A percentile compares a stretch with the other conserved stretches of the same genome.
These are phyloP conservation scores for Laspeyria flexula DNA, from an alignment of 2,888 invertebrate species.

Conservation along the genomic window DNA sequence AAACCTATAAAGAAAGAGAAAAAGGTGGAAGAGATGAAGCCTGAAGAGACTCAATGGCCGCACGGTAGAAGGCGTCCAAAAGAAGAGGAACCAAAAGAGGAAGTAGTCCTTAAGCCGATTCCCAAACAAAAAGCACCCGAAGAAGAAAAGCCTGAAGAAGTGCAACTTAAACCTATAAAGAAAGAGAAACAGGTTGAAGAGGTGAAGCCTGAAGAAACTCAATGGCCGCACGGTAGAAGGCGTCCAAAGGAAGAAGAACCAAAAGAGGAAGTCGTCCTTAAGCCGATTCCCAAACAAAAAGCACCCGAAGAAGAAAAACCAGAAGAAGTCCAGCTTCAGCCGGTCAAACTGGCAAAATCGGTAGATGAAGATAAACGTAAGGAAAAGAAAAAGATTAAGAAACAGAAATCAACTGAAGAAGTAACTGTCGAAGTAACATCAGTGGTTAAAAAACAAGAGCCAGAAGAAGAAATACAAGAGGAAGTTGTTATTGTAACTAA, in stretches of 20 bases:
- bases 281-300: slow-evolving; percentile 57
- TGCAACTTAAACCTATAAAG: slow-evolving; percentile 46
- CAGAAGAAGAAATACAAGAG: slow-evolving; percentile 40
- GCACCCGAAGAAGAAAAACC: slow-evolving; percentile 60
- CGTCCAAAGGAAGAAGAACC: slow-evolving; percentile 51
- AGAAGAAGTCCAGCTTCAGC: slow-evolving; percentile 66
- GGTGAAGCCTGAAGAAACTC: slow-evolving; percentile 42
- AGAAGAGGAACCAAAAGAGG: slow-evolving; percentile 62
- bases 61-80: slow-evolving; percentile 35
- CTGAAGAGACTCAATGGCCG: slow-evolving; percentile 58
- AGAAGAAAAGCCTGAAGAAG: slow-evolving; percentile 53
- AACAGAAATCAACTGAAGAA: slow-evolving; percentile 48
- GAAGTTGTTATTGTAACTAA: slow-evolving; percentile 33
- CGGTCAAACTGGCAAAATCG: slow-evolving; percentile 34
- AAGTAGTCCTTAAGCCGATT: slow-evolving; percentile 49
- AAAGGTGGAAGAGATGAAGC: slow-evolving; percentile 51
- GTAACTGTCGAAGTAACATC: slow-evolving; percentile 28
- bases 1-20: slow-evolving; percentile 51
- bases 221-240: slow-evolving; percentile 50
- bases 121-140: slow-evolving; percentile 27
- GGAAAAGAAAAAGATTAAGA: slow-evolving; percentile 31
- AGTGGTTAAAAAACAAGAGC: slow-evolving; percentile 36
- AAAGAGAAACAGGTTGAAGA: slow-evolving; percentile 50
- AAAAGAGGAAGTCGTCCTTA: slow-evolving; percentile 48
- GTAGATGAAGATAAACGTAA: slow-evolving; percentile 34